Evolutionary conservation across 2,888 invertebrate genomes (phyloP).

Genomic region (Notodonta dromedarius): DNA sequence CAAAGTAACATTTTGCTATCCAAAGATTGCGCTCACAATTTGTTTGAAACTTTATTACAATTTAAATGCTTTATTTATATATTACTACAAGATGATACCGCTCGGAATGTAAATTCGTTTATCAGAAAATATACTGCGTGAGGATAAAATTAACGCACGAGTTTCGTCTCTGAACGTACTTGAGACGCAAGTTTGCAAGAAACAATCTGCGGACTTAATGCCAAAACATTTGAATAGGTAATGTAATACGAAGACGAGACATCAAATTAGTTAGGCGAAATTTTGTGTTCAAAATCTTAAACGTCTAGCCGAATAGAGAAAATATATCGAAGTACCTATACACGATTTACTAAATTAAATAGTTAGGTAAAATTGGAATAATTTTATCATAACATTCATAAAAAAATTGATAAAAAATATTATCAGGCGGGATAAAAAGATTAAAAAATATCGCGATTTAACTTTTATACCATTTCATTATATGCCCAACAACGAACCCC

Average conservation of each 20-base stretch:
- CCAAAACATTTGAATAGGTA: conserved; percentile 10
- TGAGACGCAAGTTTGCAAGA: conserved; percentile 13
- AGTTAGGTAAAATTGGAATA: too few relatives aligned
- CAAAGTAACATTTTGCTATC: conserved; percentile 21
- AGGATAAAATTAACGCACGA: conserved; percentile 52
- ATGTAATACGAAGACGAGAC: background rate
- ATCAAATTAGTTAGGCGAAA: background rate
- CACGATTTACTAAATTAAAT: too few relatives aligned
- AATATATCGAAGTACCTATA: background rate
- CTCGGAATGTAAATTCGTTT: conserved; percentile 50
- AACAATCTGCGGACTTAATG: conserved; percentile 18
- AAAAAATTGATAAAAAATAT: too few relatives aligned
- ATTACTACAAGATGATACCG: conserved; percentile 32
- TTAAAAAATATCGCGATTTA: too few relatives aligned
- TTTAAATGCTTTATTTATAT: conserved; percentile 35
- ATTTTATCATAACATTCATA: too few relatives aligned
- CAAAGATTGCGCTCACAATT: conserved; percentile 23
- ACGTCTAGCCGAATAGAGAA: background rate
- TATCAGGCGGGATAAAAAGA: too few relatives aligned
- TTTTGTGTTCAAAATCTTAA: background rate
- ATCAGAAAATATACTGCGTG: conserved; percentile 28
- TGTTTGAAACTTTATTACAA: conserved; percentile 34
- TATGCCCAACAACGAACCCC: too few relatives aligned
- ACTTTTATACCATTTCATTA: too few relatives aligned
- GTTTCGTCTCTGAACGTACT: conserved; percentile 48